Conservation (phyloP, 2,888 invertebrate species). For the Erynnis tages region DNA sequence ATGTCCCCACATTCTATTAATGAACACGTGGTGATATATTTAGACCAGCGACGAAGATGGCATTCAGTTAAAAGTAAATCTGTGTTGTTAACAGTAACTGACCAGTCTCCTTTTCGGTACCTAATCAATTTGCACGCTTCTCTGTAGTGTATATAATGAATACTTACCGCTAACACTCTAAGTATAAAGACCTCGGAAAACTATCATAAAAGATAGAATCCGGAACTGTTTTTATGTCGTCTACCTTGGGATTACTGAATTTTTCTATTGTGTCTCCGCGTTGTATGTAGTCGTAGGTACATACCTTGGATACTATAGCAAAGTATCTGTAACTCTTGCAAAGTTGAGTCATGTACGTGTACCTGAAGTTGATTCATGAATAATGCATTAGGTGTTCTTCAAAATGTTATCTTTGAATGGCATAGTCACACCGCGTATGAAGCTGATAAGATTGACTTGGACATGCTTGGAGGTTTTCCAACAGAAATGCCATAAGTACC, state of each 20-base stretch:
- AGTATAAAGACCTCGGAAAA: constrained; percentile 11
- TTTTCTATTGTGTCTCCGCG: neutral
- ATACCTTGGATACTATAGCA: neutral
- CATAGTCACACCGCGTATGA: constrained; percentile 11
- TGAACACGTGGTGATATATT: constrained; percentile 66
- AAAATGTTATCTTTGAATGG: constrained; percentile 15
- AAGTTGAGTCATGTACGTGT: constrained; percentile 17
- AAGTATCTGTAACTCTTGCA: neutral
- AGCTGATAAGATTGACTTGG: constrained; percentile 12
- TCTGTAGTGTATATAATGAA: neutral
- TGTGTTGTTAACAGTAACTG: too few species aligned
- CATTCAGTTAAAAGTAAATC: constrained; percentile 11
- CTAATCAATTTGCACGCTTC: constrained; percentile 9
- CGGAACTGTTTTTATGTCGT: constrained; percentile 4
- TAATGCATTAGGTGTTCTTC: constrained; percentile 9
- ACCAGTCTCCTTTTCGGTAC: neutral
- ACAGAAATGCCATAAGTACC: neutral
- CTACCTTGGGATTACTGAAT: constrained; percentile 6
- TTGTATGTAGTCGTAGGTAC: neutral
- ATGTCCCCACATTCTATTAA: constrained; percentile 48
- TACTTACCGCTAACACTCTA: neutral
- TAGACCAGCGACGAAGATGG: constrained; percentile 44
- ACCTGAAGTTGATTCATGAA: constrained; percentile 5
- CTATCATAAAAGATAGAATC: constrained; percentile 6
- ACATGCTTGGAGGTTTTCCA: neutral